A percentile compares a stretch with the other conserved stretches of the same genome.
Evolutionary conservation across 1,140 invertebrate species (phyloP).

Genomic region (Lepidurus packardi): DNA sequence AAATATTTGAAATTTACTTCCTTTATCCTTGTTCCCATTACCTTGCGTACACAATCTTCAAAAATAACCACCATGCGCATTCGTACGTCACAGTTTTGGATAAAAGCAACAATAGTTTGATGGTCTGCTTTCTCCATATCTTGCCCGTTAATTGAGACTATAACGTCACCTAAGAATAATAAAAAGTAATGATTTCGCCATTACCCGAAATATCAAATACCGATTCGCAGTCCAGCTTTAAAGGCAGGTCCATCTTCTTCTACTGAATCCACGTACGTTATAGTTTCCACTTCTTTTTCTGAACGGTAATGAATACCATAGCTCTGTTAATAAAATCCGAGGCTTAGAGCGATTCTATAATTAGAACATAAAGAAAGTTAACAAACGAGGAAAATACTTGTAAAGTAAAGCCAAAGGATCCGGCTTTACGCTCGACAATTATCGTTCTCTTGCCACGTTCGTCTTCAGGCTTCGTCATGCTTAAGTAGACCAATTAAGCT

Average conservation of each 20-base stretch:
- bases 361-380: constrained; percentile 28
- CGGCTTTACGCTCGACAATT: constrained; percentile 75
- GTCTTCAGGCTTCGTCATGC: neutral
- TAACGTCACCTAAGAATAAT: constrained; percentile 65
- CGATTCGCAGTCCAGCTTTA: constrained; percentile 83
- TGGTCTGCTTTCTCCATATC: constrained; percentile 89
- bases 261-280: constrained; percentile 94
- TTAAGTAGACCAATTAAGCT: neutral
- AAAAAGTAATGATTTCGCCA: neutral
- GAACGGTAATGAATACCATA: constrained; percentile 92
- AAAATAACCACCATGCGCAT: constrained; percentile 93
- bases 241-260: constrained; percentile 84
- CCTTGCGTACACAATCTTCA: constrained; percentile 90
- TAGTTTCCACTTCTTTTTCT: constrained; percentile 80
- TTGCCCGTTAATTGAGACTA: constrained; percentile 86
- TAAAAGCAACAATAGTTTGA: constrained; percentile 80
- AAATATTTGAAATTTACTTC: constrained; percentile 24
- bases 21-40: constrained; percentile 41
- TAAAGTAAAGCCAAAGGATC: constrained; percentile 88
- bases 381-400: constrained; percentile 51
- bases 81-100: constrained; percentile 78
- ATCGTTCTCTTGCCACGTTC: constrained; percentile 59
- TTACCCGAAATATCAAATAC: constrained; percentile 44
- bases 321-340: constrained; percentile 56
- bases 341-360: constrained; percentile 26